Conservation (phyloP, 2,113 vertebrate genomes). For the Eurypyga helias region DNA sequence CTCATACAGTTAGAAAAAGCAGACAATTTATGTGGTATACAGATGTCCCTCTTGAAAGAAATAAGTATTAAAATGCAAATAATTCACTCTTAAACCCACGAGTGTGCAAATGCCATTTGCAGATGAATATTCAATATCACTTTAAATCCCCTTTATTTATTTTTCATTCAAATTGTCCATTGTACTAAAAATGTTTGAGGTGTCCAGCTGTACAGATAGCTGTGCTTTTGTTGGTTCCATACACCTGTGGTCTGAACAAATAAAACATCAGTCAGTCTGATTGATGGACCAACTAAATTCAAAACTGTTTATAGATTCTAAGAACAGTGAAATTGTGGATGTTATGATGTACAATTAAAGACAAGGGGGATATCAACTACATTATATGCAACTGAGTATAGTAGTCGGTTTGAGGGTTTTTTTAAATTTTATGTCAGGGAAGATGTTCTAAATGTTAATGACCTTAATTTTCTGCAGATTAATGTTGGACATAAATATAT, state of each 20-base stretch:
- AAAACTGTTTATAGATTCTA: not conserved
- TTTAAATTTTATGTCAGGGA: not conserved
- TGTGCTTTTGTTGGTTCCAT: not conserved
- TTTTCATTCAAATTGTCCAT: not conserved
- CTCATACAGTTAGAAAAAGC: not conserved
- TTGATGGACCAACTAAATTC: not conserved
- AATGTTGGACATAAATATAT: not conserved
- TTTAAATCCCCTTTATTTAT: not conserved
- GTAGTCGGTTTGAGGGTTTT: not conserved
- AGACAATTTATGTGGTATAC: not conserved
- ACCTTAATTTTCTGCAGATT: not conserved
- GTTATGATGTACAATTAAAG: not conserved
- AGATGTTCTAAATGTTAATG: not conserved
- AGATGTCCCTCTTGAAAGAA: not conserved
- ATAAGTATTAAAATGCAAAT: not conserved
- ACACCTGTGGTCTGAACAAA: not conserved
- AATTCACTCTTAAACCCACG: not conserved
- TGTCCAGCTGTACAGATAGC: not conserved
- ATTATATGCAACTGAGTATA: not conserved
- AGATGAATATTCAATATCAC: not conserved
- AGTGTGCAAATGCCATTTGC: not conserved
- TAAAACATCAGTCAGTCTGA: not conserved
- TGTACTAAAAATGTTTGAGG: not conserved
- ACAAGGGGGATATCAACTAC: not conserved
- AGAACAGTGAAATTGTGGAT: not conserved